Evolutionary conservation across 2,113 vertebrate species (phyloP).

Genomic region (Phaethon lepturus): DNA sequence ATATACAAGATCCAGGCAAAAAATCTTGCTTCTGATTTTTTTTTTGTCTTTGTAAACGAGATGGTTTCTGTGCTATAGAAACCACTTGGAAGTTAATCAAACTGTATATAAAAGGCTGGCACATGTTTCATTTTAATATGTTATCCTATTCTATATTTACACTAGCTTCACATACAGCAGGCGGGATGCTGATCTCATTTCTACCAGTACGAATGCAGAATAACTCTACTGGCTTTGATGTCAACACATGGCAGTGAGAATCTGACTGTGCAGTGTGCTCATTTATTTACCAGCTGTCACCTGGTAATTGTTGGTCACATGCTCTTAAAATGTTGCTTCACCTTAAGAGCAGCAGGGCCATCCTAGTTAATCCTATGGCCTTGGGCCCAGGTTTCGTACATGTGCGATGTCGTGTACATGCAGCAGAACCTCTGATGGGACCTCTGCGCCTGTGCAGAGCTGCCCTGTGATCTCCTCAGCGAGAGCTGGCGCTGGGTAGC

Average conservation of each 20-base stretch:
- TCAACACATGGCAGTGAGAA: background rate
- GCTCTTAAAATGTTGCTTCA: background rate
- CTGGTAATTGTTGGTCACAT: accelerated
- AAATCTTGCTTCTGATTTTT: background rate
- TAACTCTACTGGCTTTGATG: background rate
- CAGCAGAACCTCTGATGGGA: background rate
- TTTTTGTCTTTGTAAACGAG: background rate
- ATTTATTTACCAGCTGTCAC: background rate
- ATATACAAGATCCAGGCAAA: background rate
- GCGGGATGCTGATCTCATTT: background rate
- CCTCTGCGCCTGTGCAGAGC: background rate
- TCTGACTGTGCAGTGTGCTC: background rate
- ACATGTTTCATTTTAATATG: background rate
- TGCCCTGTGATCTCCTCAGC: accelerated
- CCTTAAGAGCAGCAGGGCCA: background rate
- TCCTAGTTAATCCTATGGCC: background rate
- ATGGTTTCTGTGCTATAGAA: background rate
- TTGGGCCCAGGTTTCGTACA: background rate
- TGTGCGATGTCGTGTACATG: accelerated
- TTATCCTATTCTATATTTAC: background rate
- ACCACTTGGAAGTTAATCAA: background rate
- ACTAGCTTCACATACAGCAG: background rate
- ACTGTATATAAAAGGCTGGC: background rate
- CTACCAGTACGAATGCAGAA: background rate
- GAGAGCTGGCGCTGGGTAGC: background rate